These are phyloP conservation scores for Syngnathus floridae DNA, from an alignment of 2,113 vertebrate genomes.

Conservation along the genomic window DNA sequence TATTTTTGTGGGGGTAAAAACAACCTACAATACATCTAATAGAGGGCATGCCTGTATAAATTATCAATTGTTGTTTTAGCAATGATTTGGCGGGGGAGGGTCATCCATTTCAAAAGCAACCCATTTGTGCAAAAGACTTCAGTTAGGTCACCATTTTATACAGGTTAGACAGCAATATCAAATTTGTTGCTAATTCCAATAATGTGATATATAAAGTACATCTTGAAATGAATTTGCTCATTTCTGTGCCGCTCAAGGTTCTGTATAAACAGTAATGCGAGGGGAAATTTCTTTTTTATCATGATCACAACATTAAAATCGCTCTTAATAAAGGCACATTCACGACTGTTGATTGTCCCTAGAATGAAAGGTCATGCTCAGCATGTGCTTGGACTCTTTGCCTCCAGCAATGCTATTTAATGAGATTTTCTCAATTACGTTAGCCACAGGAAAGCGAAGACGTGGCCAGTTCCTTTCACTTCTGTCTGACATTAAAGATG, in stretches of 20 bases:
- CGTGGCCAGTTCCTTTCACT: conserved; percentile 7
- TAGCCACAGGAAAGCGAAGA: conserved; percentile 43
- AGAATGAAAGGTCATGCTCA: conserved; percentile 54
- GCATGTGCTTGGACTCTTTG: conserved; percentile 28
- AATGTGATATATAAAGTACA: too few species aligned
- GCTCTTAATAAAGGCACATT: conserved; percentile 42
- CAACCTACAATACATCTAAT: neutral
- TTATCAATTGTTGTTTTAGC: neutral
- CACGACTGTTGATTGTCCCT: conserved; percentile 50
- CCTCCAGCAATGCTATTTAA: conserved; percentile 35
- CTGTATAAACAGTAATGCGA: neutral
- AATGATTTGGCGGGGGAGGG: neutral
- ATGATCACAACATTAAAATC: conserved; percentile 52
- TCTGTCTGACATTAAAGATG: conserved; percentile 32
- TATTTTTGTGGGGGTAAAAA: neutral
- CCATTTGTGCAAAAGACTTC: too few species aligned
- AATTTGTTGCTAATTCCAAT: too few species aligned
- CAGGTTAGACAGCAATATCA: too few species aligned
- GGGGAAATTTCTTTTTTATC: conserved; percentile 19
- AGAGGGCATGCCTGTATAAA: neutral
- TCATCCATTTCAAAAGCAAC: too few species aligned
- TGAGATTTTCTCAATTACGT: conserved; percentile 53
- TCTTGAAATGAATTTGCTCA: too few species aligned
- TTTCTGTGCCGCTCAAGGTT: neutral
- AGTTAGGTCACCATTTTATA: too few species aligned